phyloP scores from a whole-genome alignment of 1,140 invertebrate genomes.

The Cydia splendana region DNA sequence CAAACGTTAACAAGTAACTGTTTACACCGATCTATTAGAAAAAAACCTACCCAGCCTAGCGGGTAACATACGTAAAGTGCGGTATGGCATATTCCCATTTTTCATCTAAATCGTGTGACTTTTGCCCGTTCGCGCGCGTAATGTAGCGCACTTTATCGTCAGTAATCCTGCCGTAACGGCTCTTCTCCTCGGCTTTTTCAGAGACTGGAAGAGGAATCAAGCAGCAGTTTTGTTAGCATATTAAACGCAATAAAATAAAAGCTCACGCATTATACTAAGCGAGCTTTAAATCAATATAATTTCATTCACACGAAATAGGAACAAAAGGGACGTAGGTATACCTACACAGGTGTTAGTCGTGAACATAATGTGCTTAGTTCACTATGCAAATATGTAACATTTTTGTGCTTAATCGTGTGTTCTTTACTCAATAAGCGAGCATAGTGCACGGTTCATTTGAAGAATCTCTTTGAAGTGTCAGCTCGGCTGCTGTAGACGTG shows the following conservation, averaged over 20 bases:
- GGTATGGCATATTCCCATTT: slow-evolving; percentile 60
- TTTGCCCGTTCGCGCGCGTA: slow-evolving; percentile 57
- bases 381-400: slow-evolving; percentile 40
- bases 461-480: slow-evolving; percentile 45
- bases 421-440: slow-evolving; percentile 47
- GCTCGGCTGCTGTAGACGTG: slow-evolving; percentile 38
- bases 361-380: slow-evolving; percentile 40
- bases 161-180: slow-evolving; percentile 57
- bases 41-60: slow-evolving; percentile 31
- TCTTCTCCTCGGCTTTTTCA: slow-evolving; percentile 45
- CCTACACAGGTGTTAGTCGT: slow-evolving; percentile 30
- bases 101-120: slow-evolving; percentile 66
- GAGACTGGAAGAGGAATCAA: slow-evolving; percentile 38
- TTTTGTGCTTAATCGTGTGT: slow-evolving; percentile 42
- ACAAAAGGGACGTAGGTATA: no score
- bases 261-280: slow-evolving; percentile 44
- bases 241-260: slow-evolving; percentile 67
- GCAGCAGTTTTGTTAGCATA: slow-evolving; percentile 54
- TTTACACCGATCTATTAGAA: slow-evolving; percentile 41
- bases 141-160: slow-evolving; percentile 65
- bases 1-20: slow-evolving; percentile 41
- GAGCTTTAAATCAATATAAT: slow-evolving; percentile 32
- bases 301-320: no score
- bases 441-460: slow-evolving; percentile 48
- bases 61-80: slow-evolving; percentile 48